phyloP scores from a whole-genome alignment of 2,888 invertebrate species.

The Calameuta filiformis region DNA sequence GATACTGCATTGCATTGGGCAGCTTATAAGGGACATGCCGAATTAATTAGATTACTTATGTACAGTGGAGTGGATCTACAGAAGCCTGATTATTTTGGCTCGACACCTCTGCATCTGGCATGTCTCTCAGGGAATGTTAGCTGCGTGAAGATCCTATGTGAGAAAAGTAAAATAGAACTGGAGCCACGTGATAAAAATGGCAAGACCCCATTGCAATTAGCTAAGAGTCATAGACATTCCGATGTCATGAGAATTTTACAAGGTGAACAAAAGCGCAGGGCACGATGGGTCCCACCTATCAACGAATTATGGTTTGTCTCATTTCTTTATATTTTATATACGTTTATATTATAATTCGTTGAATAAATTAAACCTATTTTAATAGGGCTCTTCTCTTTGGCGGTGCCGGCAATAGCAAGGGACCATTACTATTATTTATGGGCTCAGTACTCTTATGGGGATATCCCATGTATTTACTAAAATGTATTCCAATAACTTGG shows the following conservation, averaged over 20 bases:
- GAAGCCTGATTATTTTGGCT: conserved; percentile 92
- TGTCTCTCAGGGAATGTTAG: conserved; percentile 89
- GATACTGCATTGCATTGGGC: conserved; percentile 96
- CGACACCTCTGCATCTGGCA: conserved; percentile 90
- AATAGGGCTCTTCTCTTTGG: conserved; percentile 85
- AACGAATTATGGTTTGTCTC: conserved; percentile 81
- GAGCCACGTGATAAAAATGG: conserved; percentile 91
- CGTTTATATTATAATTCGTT: not conserved
- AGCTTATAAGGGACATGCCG: conserved; percentile 91
- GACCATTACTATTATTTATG: conserved; percentile 86
- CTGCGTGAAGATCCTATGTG: conserved; percentile 88
- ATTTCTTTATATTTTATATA: not conserved
- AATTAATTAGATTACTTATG: conserved; percentile 86
- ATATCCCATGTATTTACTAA: conserved; percentile 92
- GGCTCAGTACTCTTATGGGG: conserved; percentile 90
- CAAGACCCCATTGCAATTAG: conserved; percentile 90
- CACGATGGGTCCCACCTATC: conserved; percentile 88
- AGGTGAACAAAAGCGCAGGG: conserved; percentile 81
- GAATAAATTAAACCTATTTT: too few relatives aligned
- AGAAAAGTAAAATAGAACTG: conserved; percentile 90
- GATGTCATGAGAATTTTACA: conserved; percentile 86
- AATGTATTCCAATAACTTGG: conserved; percentile 93
- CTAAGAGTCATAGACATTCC: conserved; percentile 87
- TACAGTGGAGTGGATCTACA: conserved; percentile 92
- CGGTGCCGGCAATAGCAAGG: conserved; percentile 91